Evolutionary conservation across 1,140 invertebrate genomes (phyloP), one percentile per base, ranked within the genome.

Genomic region (Lethocerus indicus): DNA sequence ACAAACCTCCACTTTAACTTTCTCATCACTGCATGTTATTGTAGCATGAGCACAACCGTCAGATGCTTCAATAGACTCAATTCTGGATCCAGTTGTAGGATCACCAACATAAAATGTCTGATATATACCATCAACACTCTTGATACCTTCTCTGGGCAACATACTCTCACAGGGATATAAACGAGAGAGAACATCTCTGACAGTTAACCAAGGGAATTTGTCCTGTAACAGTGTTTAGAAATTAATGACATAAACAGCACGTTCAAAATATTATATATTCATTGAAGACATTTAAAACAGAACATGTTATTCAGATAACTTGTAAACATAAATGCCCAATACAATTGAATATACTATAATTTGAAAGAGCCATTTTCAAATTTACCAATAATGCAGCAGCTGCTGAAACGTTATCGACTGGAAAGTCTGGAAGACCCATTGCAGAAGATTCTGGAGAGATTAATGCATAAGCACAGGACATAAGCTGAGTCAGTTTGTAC

Each of bases 351-450:
- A n/a, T n/a, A n/a, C n/a, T n/a, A n/a, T n/a, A n/a, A n/a, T n/a
- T n/a, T n/a, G n/a, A n/a, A n/a, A n/a, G n/a, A n/a, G n/a, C n/a
- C n/a, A n/a, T n/a, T n/a, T n/a, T n/a, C 21, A 13, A 14, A 54
- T 61, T 69, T 71, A 90, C 86, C 74, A 93, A 61, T 57, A 95
- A 78, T 58, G 71, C 63, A 0, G 78, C 78, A 20, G 76, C 74
- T 5, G 68, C 61, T 1, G 65, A 59, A 14, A 95, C 60, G 69
- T 81, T 92, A 58, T 93, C 86, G 1, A 93, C 60, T 0, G 93
- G 92, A 65, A 96, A 94, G 67, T 94, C 88, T 0, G 89, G 88
- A 32, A 96, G 64, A 44, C 76, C 79, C 24, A 89, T 61, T 59
- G 71, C 62, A 58, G 71, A 58, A 51, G 74, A 72, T 67, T 89